Evolutionary conservation across 2,113 vertebrate genomes (phyloP), one percentile per base, ranked within the genome.

Genomic region (Camelus bactrianus): DNA sequence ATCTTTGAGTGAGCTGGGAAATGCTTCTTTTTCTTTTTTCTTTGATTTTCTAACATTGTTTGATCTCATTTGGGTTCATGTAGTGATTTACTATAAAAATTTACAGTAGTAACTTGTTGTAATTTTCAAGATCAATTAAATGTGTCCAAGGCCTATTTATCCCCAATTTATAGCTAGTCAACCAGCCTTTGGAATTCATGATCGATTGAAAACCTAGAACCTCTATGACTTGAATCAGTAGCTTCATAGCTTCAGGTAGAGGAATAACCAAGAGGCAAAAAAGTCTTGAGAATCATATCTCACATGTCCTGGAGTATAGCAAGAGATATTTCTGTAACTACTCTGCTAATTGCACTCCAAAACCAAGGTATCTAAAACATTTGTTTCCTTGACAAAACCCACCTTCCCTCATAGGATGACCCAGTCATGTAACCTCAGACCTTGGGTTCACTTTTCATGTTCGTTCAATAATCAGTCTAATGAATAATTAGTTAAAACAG

Each of bases 81-180:
- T 22, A 52, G 6, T 64, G 56, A 92, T 83, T 93, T 75, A 69
- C 32, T 67, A 38, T 83, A 91, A 79, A 93, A 82, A 38, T 28
- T 48, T 79, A 60, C 10, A 28, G 35, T 56, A 64, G n/a, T 62
- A 26, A 62, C 60, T 81, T 86, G n/a, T 28, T 62, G 54, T 58
- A 76, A 70, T 93, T 94, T 81, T 93, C 75, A 88, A 24, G 56
- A 91, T 62, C 85, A 81, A 46, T 86, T 86, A 91, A 62, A 84
- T 84, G 16, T 80, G 73, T 67, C 20, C 12, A 85, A 93, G 50
- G 12, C 26, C 54, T 88, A 72, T 26, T 80, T 26, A 62, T 67
- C 12, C 19, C 24, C 24, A 77, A 60, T 35, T 75, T n/a, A 79
- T 22, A 73, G 32, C 12, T 92, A 50, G 62, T 86, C 11, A 22